Evolutionary conservation across 2,888 invertebrate species (phyloP), one percentile per base, ranked within the genome.

Genomic region (Yponomeuta plumbellus): DNA sequence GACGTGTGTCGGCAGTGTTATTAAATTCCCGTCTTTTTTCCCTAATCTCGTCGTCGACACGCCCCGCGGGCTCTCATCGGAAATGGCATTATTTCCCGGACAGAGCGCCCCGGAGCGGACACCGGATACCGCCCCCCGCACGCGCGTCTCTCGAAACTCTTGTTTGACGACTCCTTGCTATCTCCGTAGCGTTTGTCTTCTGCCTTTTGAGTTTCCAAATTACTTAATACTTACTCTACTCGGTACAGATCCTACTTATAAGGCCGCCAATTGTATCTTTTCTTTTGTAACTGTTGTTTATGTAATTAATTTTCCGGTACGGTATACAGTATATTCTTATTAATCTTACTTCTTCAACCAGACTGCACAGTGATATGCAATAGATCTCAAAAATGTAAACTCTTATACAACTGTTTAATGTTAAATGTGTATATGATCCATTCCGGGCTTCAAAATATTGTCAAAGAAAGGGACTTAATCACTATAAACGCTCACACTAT

Each of bases 31-130:
- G 81, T 78, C 83, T 82, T 83, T 83, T 85, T 80, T 26, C 84
- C 85, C 80, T 86, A 85, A 87, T 86, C 82, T 81, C 78, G 81
- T 83, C 81, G 81, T 81, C 80, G 81, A 78, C 79, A 78, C 81
- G 80, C 79, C 82, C 85, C 81, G 81, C 82, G 84, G 86, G 84
- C 78, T 80, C 80, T 81, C 86, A 85, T 86, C 86, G 88, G 87
- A 86, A 88, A 88, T 88, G 77, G 84, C 84, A 88, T 88, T 88
- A 89, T 85, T 84, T 83, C 81, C 80, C 81, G 74, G 75, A 70
- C 74, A 75, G 69, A 70, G 67, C 70, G 67, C 70, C 69, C 68
- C 67, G 70, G 71, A 75, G 75, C 70, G 85, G 83, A 83, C 84
- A 82, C 85, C 75, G 70, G 85, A 84, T 83, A 85, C 82, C 84